phyloP scores from a whole-genome alignment of 2,113 vertebrate species.

The Malurus alboscapulatus region DNA sequence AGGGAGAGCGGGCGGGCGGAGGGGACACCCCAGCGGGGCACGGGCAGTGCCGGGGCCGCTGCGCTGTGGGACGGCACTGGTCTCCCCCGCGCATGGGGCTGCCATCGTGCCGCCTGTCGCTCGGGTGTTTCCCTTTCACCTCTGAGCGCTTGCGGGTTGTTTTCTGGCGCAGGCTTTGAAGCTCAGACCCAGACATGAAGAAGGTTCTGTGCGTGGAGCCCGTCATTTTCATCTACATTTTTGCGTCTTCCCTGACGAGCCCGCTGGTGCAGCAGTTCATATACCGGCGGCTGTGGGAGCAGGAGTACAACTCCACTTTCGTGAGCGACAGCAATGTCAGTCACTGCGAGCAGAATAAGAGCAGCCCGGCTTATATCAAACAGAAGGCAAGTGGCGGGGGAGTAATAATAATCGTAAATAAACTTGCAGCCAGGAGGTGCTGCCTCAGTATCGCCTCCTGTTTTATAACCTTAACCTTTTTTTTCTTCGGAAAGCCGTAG shows the following conservation, averaged over 20 bases:
- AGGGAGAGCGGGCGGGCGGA: not conserved
- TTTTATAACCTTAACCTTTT: not conserved
- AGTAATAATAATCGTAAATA: not conserved
- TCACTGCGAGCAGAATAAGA: slow-evolving; percentile 76
- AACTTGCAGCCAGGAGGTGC: not conserved
- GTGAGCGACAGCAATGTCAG: slow-evolving; percentile 64
- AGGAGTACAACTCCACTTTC: slow-evolving; percentile 81
- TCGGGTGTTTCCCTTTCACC: fast-evolving
- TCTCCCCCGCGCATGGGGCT: not conserved
- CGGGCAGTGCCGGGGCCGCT: not conserved
- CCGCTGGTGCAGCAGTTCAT: slow-evolving; percentile 87
- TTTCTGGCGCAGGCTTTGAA: not conserved
- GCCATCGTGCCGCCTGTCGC: not conserved
- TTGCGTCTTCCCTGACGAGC: slow-evolving; percentile 72
- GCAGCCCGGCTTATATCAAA: slow-evolving; percentile 58
- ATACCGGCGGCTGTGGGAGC: slow-evolving; percentile 86
- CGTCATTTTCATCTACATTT: slow-evolving; percentile 81
- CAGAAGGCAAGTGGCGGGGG: slow-evolving; percentile 72
- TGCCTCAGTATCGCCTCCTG: not conserved
- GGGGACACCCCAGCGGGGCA: not conserved
- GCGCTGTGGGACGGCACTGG: not conserved
- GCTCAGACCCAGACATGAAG: slow-evolving; percentile 66
- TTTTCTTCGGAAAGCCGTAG: not conserved
- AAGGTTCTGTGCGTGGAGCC: slow-evolving; percentile 84
- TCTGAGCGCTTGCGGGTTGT: fast-evolving